These are phyloP conservation scores for Ochotona curzoniae DNA, from an alignment of 2,113 vertebrate genomes.

Conservation along the genomic window DNA sequence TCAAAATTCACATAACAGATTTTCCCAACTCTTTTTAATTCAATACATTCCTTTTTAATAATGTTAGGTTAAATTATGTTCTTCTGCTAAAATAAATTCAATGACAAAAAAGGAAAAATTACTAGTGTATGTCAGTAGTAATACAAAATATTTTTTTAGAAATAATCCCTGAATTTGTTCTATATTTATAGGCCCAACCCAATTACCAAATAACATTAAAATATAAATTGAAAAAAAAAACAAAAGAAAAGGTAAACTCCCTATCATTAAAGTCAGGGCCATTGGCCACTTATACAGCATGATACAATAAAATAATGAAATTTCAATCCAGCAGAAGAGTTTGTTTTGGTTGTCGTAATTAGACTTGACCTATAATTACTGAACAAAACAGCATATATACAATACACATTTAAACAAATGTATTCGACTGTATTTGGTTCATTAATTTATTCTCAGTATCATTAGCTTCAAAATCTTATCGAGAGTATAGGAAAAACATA, in stretches of 20 bases:
- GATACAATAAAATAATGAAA: slow-evolving; percentile 57
- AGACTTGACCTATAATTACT: slow-evolving; percentile 78
- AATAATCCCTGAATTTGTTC: slow-evolving; percentile 77
- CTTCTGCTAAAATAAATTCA: slow-evolving; percentile 64
- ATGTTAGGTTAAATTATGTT: slow-evolving; percentile 62
- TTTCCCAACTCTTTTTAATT: slow-evolving; percentile 33
- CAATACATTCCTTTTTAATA: slow-evolving; percentile 51
- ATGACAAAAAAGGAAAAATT: slow-evolving; percentile 31
- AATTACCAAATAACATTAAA: slow-evolving; percentile 69
- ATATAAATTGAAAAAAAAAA: slow-evolving; percentile 18
- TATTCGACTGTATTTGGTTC: slow-evolving; percentile 54
- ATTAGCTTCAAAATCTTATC: slow-evolving; percentile 63
- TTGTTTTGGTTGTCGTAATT: slow-evolving; percentile 66
- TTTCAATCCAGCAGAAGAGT: slow-evolving; percentile 52
- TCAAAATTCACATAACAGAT: slow-evolving; percentile 55
- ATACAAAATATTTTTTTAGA: slow-evolving; percentile 43
- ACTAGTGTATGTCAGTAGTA: slow-evolving; percentile 73
- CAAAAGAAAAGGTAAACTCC: neutral
- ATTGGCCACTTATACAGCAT: slow-evolving; percentile 15
- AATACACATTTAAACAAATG: slow-evolving; percentile 69
- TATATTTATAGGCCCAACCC: slow-evolving; percentile 75
- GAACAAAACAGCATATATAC: slow-evolving; percentile 74
- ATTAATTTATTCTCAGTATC: slow-evolving; percentile 60
- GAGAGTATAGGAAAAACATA: slow-evolving; percentile 51
- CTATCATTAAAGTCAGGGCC: slow-evolving; percentile 49